Evolutionary conservation across 2,113 vertebrate genomes (phyloP).

Genomic region (Takifugu bimaculatus): DNA sequence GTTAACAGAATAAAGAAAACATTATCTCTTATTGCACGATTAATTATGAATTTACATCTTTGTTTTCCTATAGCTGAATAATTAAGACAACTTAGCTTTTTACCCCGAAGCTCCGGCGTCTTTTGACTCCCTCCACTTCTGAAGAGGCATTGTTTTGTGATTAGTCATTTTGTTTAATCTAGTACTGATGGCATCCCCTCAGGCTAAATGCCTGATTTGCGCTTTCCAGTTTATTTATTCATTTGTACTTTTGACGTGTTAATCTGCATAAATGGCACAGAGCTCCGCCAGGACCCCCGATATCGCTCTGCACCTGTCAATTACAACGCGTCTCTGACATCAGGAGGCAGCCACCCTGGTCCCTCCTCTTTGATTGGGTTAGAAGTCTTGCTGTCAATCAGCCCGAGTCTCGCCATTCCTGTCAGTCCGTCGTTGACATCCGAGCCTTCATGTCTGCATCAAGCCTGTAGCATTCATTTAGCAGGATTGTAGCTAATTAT

Average conservation of each 20-base stretch:
- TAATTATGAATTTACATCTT: constrained; percentile 61
- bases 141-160: constrained; percentile 67
- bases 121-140: constrained; percentile 72
- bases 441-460: constrained; percentile 50
- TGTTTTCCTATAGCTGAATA: constrained; percentile 65
- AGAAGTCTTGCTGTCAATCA: constrained; percentile 58
- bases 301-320: constrained; percentile 62
- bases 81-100: constrained; percentile 75
- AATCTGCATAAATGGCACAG: constrained; percentile 72
- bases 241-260: constrained; percentile 72
- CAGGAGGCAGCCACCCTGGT: constrained; percentile 47
- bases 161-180: constrained; percentile 77
- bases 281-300: constrained; percentile 58
- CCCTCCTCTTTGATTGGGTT: constrained; percentile 37
- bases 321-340: constrained; percentile 49
- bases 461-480: constrained; percentile 29
- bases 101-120: constrained; percentile 66
- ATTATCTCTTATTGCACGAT: constrained; percentile 40
- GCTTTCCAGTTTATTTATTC: constrained; percentile 76
- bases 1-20: constrained; percentile 19
- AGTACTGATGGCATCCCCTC: constrained; percentile 68
- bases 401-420: constrained; percentile 18
- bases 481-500: constrained; percentile 46
- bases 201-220: constrained; percentile 68
- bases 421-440: constrained; percentile 38